Conservation (phyloP, 1,140 invertebrate genomes). For the Camponotus floridanus region DNA sequence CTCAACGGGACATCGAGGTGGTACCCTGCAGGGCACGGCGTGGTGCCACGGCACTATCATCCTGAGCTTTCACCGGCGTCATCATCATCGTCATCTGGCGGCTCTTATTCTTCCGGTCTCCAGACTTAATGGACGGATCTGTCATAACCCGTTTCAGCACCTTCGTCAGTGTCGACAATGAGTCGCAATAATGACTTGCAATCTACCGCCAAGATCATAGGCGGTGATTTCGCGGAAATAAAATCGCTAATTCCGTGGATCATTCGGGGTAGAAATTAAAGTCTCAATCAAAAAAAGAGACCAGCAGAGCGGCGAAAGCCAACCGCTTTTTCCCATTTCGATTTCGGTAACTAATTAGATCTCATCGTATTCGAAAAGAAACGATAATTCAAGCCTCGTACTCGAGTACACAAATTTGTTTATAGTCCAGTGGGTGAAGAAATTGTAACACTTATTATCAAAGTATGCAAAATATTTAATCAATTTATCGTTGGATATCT, state of each 20-base stretch:
- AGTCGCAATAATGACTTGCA: constrained; percentile 56
- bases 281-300: background rate
- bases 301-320: background rate
- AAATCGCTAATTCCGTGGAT: constrained; percentile 44
- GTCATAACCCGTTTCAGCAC: constrained; percentile 75
- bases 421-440: background rate
- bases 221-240: constrained; percentile 38
- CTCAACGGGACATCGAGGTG: constrained; percentile 78
- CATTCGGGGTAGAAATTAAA: constrained; percentile 19
- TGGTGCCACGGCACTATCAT: constrained; percentile 77
- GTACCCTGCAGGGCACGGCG: constrained; percentile 77
- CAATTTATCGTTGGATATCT: no score
- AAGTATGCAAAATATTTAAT: background rate
- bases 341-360: background rate
- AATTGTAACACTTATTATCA: background rate
- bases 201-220: constrained; percentile 43
- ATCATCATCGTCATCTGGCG: constrained; percentile 80
- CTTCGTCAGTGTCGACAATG: constrained; percentile 58
- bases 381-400: background rate
- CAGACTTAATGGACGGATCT: constrained; percentile 71
- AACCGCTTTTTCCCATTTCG: background rate
- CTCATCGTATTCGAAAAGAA: background rate
- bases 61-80: constrained; percentile 75
- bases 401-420: background rate
- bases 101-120: constrained; percentile 68